A percentile compares a stretch with the other conserved stretches of the same genome.
Conservation (phyloP, 2,113 vertebrate genomes). For the Candoia aspera region DNA sequence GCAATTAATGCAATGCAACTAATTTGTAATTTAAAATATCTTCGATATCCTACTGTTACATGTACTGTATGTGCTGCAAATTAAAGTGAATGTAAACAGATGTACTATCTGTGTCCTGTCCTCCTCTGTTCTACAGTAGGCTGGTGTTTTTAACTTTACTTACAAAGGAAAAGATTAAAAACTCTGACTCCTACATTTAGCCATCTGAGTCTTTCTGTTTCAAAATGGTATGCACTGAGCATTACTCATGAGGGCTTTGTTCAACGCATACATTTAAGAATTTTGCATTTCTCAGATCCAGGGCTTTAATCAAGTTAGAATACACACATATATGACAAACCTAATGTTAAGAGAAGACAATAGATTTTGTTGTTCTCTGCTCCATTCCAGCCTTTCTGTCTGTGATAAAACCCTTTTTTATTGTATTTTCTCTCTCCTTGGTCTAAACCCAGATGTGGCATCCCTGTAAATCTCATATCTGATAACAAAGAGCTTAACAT, state of each 20-base stretch:
- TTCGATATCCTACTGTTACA: accelerated
- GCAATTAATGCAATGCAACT: neutral
- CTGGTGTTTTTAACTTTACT: neutral
- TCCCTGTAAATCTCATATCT: neutral
- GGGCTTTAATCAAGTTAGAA: neutral
- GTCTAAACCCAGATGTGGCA: neutral
- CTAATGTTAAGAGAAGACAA: neutral
- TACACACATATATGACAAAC: neutral
- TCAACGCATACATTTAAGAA: neutral
- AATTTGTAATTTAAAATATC: accelerated
- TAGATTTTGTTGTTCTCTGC: neutral
- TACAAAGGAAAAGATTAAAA: neutral
- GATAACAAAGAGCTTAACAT: neutral
- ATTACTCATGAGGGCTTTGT: neutral
- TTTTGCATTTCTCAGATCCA: neutral
- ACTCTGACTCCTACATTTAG: slow-evolving; percentile 1
- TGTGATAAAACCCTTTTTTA: neutral
- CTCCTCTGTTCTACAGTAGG: neutral
- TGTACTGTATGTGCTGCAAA: neutral
- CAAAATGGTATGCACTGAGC: neutral
- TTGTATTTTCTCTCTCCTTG: neutral
- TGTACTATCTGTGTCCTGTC: neutral
- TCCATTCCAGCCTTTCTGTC: neutral
- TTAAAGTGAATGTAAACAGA: neutral
- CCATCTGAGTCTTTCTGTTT: neutral